These are phyloP conservation scores for Gymnoscelis rufifasciata DNA, from an alignment of 2,888 invertebrate species.

Conservation along the genomic window DNA sequence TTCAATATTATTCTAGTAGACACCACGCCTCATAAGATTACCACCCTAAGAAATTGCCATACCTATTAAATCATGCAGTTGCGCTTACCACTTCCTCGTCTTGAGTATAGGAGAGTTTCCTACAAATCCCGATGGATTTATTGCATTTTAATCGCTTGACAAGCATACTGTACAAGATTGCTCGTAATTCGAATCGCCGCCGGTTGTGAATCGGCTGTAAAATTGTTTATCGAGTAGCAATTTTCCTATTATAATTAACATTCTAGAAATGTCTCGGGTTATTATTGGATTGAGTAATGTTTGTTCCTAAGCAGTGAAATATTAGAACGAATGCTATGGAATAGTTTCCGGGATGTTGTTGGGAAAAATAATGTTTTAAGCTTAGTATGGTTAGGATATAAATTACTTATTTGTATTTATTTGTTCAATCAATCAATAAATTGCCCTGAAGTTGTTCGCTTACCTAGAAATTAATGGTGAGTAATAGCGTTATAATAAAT, in stretches of 20 bases:
- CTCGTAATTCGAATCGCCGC: slow-evolving; percentile 47
- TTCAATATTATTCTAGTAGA: too few species aligned
- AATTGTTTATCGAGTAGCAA: slow-evolving; percentile 8
- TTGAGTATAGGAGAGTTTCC: slow-evolving; percentile 36
- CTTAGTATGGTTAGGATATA: too few species aligned
- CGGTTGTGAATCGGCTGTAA: slow-evolving; percentile 27
- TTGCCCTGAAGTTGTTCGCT: too few species aligned
- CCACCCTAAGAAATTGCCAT: neutral
- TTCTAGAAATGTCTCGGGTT: neutral
- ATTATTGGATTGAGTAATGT: neutral
- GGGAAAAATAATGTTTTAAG: too few species aligned
- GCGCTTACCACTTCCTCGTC: slow-evolving; percentile 43
- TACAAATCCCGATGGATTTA: slow-evolving; percentile 45
- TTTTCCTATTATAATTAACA: neutral
- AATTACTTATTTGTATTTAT: too few species aligned
- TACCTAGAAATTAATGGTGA: too few species aligned
- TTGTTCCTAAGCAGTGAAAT: too few species aligned
- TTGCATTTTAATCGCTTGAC: slow-evolving; percentile 57
- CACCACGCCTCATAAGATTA: neutral
- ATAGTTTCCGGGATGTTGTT: too few species aligned
- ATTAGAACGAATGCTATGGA: too few species aligned
- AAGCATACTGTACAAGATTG: slow-evolving; percentile 48
- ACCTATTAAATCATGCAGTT: slow-evolving; percentile 33
- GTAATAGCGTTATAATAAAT: too few species aligned
- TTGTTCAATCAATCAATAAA: too few species aligned